Conservation (phyloP, 2,888 invertebrate species). For the Erynnis tages region DNA sequence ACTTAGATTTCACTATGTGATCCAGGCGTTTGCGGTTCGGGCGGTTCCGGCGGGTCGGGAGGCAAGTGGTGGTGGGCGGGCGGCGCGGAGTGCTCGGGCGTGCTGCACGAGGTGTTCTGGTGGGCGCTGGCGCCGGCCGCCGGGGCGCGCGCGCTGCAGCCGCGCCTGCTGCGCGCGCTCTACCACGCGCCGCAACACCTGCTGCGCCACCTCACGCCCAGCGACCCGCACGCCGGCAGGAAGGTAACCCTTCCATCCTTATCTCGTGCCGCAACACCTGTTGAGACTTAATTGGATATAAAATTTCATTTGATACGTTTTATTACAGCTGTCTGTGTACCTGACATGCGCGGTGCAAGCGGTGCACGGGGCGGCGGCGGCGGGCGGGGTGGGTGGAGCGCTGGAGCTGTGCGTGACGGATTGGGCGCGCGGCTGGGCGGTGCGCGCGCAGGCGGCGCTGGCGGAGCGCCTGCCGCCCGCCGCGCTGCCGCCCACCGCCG, state of each 20-base stretch:
- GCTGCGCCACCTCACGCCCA: slow-evolving; percentile 53
- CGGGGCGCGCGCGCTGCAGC: slow-evolving; percentile 52
- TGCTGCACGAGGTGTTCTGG: slow-evolving; percentile 63
- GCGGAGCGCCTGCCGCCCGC: slow-evolving; percentile 38
- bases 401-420: slow-evolving; percentile 66
- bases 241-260: slow-evolving; percentile 48
- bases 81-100: slow-evolving; percentile 49
- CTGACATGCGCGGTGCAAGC: slow-evolving; percentile 57
- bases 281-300: too few species aligned
- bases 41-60: slow-evolving; percentile 25
- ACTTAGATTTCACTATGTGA: too few species aligned
- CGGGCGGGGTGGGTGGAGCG: slow-evolving; percentile 39
- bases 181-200: slow-evolving; percentile 56
- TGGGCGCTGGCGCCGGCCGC: slow-evolving; percentile 57
- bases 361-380: slow-evolving; percentile 50
- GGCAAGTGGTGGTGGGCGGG: slow-evolving; percentile 50
- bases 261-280: too few species aligned
- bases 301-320: neutral
- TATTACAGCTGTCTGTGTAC: slow-evolving; percentile 62
- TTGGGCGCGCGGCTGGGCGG: slow-evolving; percentile 73
- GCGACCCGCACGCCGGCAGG: slow-evolving; percentile 52
- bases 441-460: slow-evolving; percentile 54
- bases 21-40: slow-evolving; percentile 29
- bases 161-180: slow-evolving; percentile 58
- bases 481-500: slow-evolving; percentile 40